A percentile compares a stretch with the other conserved stretches of the same genome.
phyloP scores from a whole-genome alignment of 2,888 invertebrate genomes.

The Oxyteleia sp. region DNA sequence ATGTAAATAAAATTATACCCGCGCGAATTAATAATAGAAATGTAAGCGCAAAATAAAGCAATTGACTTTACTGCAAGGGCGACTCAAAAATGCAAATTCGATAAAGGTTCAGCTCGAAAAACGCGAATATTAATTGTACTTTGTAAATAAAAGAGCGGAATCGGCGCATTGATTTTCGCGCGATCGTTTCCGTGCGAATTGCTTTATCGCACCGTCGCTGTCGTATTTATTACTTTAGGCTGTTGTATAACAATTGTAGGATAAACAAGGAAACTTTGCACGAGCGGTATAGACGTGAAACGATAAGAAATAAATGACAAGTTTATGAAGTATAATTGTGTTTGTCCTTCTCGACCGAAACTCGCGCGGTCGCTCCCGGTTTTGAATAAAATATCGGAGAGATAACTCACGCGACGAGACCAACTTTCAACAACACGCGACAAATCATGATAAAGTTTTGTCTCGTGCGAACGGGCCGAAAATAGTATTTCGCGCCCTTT shows the following conservation, averaged over 20 bases:
- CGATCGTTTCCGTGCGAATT: slow-evolving; percentile 8
- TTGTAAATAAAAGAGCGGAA: slow-evolving; percentile 7
- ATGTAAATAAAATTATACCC: no score
- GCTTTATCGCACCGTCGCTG: background rate
- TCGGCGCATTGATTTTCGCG: slow-evolving; percentile 6
- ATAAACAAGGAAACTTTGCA: no score
- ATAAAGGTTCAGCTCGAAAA: background rate
- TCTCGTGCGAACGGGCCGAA: slow-evolving; percentile 28
- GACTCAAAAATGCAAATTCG: no score
- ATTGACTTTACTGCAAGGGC: no score
- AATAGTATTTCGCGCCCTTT: slow-evolving; percentile 37
- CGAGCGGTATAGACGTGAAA: background rate
- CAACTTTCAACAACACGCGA: slow-evolving; percentile 31
- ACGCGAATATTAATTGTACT: background rate
- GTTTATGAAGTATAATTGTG: no score
- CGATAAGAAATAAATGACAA: background rate
- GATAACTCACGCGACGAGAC: slow-evolving; percentile 37
- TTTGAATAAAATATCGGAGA: slow-evolving; percentile 2
- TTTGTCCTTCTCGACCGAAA: background rate
- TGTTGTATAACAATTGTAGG: background rate
- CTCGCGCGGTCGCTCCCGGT: background rate
- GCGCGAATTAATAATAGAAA: no score
- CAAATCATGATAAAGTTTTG: slow-evolving; percentile 43
- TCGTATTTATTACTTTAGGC: slow-evolving; percentile 4
- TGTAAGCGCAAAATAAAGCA: no score